These are phyloP conservation scores for Cinara cedri DNA, from an alignment of 2,888 invertebrate genomes.

Conservation along the genomic window DNA sequence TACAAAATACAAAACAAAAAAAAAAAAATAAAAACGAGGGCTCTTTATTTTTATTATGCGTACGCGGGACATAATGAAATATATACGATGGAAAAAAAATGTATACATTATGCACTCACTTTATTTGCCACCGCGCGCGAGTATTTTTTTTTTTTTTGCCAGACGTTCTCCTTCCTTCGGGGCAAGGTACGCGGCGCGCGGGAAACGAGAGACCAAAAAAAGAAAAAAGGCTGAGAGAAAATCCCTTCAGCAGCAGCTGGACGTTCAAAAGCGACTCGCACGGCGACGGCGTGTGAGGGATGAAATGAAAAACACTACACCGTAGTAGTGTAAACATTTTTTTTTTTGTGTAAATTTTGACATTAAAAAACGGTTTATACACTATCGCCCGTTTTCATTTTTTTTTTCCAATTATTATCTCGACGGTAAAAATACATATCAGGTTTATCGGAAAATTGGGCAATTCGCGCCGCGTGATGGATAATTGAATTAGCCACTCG, in stretches of 20 bases:
- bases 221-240: constrained; percentile 30
- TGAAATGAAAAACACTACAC: constrained; percentile 4
- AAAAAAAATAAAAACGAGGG: constrained; percentile 23
- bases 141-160: constrained; percentile 11
- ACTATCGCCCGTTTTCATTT: background rate
- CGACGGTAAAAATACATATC: constrained; percentile 1
- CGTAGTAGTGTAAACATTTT: background rate
- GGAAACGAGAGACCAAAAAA: constrained; percentile 2
- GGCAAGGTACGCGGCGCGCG: background rate
- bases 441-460: constrained; percentile 14
- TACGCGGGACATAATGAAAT: constrained; percentile 22
- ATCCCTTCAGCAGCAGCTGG: constrained; percentile 52
- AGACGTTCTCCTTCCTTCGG: constrained; percentile 14
- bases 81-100: constrained; percentile 30
- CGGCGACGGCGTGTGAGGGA: background rate
- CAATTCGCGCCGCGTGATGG: constrained; percentile 20
- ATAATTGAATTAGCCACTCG: constrained; percentile 46
- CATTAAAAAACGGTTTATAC: background rate
- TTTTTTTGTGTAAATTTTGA: background rate
- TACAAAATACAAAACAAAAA: too few species aligned
- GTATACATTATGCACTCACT: constrained; percentile 50
- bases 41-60: constrained; percentile 33
- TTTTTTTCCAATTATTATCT: constrained; percentile 12
- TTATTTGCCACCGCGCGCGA: constrained; percentile 2
- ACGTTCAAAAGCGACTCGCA: constrained; percentile 30